Evolutionary conservation across 2,888 invertebrate species (phyloP).

Genomic region (Agrochola lota): DNA sequence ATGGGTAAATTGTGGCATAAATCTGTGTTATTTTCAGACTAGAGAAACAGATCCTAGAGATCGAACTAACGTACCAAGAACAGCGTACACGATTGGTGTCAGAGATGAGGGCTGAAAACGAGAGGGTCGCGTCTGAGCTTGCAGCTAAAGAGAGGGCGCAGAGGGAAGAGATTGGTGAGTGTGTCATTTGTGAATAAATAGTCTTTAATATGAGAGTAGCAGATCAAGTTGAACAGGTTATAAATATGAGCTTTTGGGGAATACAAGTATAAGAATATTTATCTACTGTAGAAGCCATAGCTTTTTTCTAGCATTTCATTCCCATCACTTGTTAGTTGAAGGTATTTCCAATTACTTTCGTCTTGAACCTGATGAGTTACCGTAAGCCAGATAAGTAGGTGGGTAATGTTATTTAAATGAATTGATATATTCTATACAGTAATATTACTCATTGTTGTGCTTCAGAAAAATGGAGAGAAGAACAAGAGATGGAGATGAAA

Average conservation of each 20-base stretch:
- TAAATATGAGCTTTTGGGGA: not conserved
- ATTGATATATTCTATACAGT: not conserved
- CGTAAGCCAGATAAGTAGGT: not conserved
- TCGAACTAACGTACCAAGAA: conserved; percentile 85
- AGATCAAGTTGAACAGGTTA: not conserved
- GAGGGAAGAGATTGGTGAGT: conserved; percentile 75
- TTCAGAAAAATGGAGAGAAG: conserved; percentile 83
- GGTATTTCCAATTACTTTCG: not conserved
- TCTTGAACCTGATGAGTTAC: not conserved
- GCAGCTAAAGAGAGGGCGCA: conserved; percentile 89
- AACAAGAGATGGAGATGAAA: conserved; percentile 80
- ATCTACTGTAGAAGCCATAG: not conserved
- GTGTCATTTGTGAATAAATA: not conserved
- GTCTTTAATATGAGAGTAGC: not conserved
- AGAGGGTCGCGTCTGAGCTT: conserved; percentile 92
- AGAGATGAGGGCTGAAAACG: conserved; percentile 92
- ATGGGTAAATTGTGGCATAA: not conserved
- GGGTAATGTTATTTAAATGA: not conserved
- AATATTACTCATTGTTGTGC: conserved; percentile 26
- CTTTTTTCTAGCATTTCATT: not conserved
- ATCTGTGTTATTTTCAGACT: conserved; percentile 70
- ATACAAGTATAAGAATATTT: not conserved
- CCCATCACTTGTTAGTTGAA: not conserved
- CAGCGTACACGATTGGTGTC: conserved; percentile 89
- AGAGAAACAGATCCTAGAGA: conserved; percentile 86